Conservation (phyloP, 2,888 invertebrate genomes). For the Chaitophorus viminalis region DNA sequence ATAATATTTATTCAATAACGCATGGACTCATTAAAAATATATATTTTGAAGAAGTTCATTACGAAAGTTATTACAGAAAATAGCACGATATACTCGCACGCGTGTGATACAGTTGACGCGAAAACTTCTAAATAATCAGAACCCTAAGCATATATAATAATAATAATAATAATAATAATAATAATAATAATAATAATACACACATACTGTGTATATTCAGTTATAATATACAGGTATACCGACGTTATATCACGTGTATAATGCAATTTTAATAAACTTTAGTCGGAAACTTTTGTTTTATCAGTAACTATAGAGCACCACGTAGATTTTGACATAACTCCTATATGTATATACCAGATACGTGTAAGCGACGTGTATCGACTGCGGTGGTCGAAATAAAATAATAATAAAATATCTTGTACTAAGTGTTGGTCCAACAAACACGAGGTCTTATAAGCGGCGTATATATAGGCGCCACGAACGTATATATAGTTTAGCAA, state of each 20-base stretch:
- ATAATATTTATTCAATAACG: background rate
- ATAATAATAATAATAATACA: too few relatives aligned
- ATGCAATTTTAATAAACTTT: slow-evolving; percentile 36
- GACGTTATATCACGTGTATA: background rate
- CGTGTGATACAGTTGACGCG: background rate
- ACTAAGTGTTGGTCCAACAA: background rate
- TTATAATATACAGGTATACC: too few relatives aligned
- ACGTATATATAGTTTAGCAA: too few relatives aligned
- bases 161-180: background rate
- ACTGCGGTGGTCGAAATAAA: background rate
- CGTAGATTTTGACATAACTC: background rate
- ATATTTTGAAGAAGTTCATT: slow-evolving; percentile 16
- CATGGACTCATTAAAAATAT: slow-evolving; percentile 12
- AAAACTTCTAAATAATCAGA: slow-evolving; percentile 38
- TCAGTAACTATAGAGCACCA: background rate
- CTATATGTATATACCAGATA: background rate
- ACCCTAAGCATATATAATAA: background rate
- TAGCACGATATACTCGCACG: background rate
- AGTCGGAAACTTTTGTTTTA: slow-evolving; percentile 17
- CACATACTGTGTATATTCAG: background rate
- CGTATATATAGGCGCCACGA: background rate
- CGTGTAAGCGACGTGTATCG: background rate
- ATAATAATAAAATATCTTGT: too few relatives aligned
- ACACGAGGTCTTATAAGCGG: background rate
- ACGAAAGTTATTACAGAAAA: background rate